A percentile compares a stretch with the other conserved stretches of the same genome.
phyloP scores from a whole-genome alignment of 2,888 invertebrate species.

The Sthenelais limicola region DNA sequence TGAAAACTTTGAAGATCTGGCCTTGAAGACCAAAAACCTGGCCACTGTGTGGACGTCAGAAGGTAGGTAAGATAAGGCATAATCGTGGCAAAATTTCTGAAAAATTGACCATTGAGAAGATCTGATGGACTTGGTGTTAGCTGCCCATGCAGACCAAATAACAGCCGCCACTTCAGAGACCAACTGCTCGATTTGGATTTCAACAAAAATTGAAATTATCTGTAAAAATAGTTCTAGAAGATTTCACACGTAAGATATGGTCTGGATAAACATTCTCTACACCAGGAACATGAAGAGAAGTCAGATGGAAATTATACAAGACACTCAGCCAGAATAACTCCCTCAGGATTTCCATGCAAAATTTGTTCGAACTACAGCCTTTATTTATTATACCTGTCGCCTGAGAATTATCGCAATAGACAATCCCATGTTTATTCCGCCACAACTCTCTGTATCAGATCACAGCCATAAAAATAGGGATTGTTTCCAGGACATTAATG shows the following conservation, averaged over 20 bases:
- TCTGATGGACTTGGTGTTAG: neutral
- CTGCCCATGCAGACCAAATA: neutral
- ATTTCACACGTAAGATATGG: neutral
- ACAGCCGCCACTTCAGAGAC: neutral
- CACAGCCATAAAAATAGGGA: neutral
- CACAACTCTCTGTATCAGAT: neutral
- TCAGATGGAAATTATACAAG: neutral
- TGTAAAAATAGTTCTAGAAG: neutral
- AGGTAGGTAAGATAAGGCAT: neutral
- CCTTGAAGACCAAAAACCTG: neutral
- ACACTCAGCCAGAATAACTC: neutral
- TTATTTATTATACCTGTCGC: neutral
- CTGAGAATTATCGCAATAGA: too few species aligned
- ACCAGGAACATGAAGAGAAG: neutral
- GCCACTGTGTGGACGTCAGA: neutral
- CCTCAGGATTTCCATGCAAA: neutral
- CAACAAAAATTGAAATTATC: too few species aligned
- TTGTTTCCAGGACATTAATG: neutral
- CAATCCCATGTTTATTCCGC: neutral
- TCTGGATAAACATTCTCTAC: neutral
- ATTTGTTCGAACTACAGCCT: neutral
- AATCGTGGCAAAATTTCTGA: neutral
- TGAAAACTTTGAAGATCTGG: neutral
- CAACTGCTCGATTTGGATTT: neutral
- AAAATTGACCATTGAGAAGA: neutral